A percentile compares a stretch with the other conserved stretches of the same genome.
phyloP scores from a whole-genome alignment of 2,888 invertebrate species.

The Leucophora obtusa region DNA sequence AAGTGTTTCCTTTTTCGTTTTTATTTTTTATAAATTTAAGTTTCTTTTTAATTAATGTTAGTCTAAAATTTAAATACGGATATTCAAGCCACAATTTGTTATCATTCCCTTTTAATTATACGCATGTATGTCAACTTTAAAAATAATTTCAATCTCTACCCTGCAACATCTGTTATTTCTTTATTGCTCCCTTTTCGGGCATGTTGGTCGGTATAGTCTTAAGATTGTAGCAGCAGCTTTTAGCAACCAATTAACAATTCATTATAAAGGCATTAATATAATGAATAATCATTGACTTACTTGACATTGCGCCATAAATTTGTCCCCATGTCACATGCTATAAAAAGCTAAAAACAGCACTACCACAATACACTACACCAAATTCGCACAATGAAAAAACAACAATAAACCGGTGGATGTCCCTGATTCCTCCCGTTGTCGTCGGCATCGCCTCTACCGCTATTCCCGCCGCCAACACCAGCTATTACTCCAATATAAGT shows the following conservation, averaged over 20 bases:
- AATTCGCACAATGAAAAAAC: slow-evolving; percentile 34
- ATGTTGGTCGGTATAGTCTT: slow-evolving; percentile 31
- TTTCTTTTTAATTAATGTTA: no score
- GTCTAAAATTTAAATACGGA: neutral
- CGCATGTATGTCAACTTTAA: neutral
- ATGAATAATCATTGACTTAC: slow-evolving; percentile 64
- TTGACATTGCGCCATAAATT: slow-evolving; percentile 65
- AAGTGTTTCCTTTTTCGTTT: no score
- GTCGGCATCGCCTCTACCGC: slow-evolving; percentile 7
- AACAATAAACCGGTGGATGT: slow-evolving; percentile 34
- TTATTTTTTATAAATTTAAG: no score
- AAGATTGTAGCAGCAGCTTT: slow-evolving; percentile 56
- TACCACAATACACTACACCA: slow-evolving; percentile 5
- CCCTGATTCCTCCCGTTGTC: slow-evolving; percentile 25
- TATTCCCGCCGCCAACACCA: neutral
- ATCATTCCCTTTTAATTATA: neutral
- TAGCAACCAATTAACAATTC: slow-evolving; percentile 65
- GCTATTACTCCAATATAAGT: slow-evolving; percentile 21
- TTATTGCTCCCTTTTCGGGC: neutral
- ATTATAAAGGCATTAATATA: slow-evolving; percentile 65
- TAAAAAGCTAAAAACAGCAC: slow-evolving; percentile 56
- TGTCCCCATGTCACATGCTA: slow-evolving; percentile 65
- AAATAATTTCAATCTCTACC: neutral
- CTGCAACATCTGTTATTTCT: neutral
- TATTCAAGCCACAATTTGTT: neutral